Base-by-base conservation (phyloP, 1,140 invertebrate genomes). In the Drosophila aff. region DNA sequence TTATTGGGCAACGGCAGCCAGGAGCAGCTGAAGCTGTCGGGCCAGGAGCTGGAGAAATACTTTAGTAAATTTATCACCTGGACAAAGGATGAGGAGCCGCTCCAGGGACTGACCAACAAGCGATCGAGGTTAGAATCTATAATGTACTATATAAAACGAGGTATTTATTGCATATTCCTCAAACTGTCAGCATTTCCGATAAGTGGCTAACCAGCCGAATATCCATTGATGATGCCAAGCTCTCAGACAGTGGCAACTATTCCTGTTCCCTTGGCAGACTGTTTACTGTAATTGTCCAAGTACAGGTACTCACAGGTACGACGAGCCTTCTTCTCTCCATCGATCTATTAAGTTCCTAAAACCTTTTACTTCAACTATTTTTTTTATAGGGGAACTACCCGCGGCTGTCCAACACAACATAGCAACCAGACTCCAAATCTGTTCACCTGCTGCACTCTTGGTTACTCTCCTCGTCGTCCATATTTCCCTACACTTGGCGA, bases 21-120 rank as follows among this genome's bases (percentile, higher is more conserved):
- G 60, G 83, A 82, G 3, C 84, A 93, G 67, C 63, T 67, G 16
- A 91, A 92, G 65, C 84, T 83, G 23, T 93, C 92, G 23, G 93
- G 91, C 67, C 82, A 86, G 44, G 60, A 86, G 43, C 91, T 94
- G 43, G 94, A 93, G 68, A 79, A 91, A 18, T 87, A 92, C 65
- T 91, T 94, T 31, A 93, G 90, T n/a, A 90, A 76, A n/a, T 91
- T 92, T 69, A 91, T 93, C n/a, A 82, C 94, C 49, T 92, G 93
- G 72, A 93, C 94, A 78, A 94, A 87, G 52, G 90, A 87, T 16
- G 82, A 87, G 46, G 79, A 89, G 52, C 58, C 69, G 4, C 62
- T 84, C 7, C 81, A 75, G 49, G 61, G 67, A 74, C 65, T 76
- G 69, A 90, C 81, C 62, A 74, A 74, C 62, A 80, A 71, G 58